phyloP scores from a whole-genome alignment of 2,797 vertebrate species.

The Mallotus villosus region DNA sequence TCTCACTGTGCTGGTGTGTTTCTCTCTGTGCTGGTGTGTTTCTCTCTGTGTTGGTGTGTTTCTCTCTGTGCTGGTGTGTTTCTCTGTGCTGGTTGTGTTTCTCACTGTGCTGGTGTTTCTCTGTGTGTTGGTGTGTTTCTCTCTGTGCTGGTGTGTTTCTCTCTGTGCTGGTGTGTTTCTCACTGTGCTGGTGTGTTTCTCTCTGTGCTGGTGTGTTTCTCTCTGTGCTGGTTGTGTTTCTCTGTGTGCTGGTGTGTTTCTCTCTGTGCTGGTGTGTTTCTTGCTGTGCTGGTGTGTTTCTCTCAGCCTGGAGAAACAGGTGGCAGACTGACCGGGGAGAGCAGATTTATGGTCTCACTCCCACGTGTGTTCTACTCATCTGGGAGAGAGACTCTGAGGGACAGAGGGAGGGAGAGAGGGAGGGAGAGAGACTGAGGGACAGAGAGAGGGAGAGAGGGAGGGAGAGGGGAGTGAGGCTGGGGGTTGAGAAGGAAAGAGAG shows the following conservation, averaged over 20 bases:
- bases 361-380: conserved; percentile 67
- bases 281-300: conserved; percentile 2
- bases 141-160: conserved; percentile 12
- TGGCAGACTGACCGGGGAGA: conserved; percentile 55
- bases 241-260: conserved; percentile 5
- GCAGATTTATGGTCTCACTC: conserved; percentile 62
- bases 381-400: conserved; percentile 16
- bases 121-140: conserved; percentile 6
- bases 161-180: too few relatives aligned
- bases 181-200: conserved; percentile 5
- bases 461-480: not conserved
- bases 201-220: conserved; percentile 12
- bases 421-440: conserved; percentile 3
- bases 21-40: conserved; percentile 12
- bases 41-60: too few relatives aligned
- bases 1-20: not conserved
- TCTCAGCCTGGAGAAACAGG: conserved; percentile 59
- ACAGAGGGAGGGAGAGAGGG: conserved; percentile 35
- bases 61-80: not conserved
- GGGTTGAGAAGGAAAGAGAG: conserved; percentile 13
- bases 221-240: too few relatives aligned
- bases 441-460: conserved; percentile 13
- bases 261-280: conserved; percentile 12
- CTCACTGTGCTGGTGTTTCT: too few relatives aligned
- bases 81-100: conserved; percentile 10